Percentiles rank a stretch among this genome's conserved stretches.
phyloP scores from a whole-genome alignment of 2,113 vertebrate species.

The Laticauda colubrina region DNA sequence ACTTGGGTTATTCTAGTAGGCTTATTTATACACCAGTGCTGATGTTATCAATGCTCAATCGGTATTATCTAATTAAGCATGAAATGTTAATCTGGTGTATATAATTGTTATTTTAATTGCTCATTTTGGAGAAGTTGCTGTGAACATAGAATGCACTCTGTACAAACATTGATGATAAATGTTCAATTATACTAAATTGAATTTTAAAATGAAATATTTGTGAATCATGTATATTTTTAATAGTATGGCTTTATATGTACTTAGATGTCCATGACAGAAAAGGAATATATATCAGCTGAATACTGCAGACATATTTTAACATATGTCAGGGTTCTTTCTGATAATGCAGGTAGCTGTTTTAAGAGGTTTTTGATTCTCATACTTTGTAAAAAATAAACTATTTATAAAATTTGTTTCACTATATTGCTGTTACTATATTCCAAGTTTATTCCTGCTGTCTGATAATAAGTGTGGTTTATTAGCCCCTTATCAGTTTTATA shows the following conservation, averaged over 20 bases:
- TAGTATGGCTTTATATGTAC: not conserved
- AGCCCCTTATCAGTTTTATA: no score
- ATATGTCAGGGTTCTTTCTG: not conserved
- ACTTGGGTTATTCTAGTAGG: not conserved
- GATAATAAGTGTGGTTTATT: not conserved
- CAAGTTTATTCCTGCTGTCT: not conserved
- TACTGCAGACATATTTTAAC: not conserved
- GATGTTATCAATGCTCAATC: not conserved
- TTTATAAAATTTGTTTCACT: not conserved
- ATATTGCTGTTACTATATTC: not conserved
- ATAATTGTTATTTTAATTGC: not conserved
- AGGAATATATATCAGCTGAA: not conserved
- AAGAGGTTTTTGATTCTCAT: not conserved
- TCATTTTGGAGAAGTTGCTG: not conserved
- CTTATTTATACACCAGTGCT: not conserved
- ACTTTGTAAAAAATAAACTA: conserved; percentile 43
- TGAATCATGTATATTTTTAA: not conserved
- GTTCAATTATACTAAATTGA: not conserved
- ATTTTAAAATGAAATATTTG: not conserved
- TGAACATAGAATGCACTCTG: not conserved
- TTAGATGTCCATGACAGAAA: not conserved
- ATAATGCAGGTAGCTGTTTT: not conserved
- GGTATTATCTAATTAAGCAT: not conserved
- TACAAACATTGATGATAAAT: not conserved
- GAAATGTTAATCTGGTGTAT: not conserved